Evolutionary conservation across 1,140 invertebrate genomes (phyloP).

Genomic region (Sesamia nonagrioides): DNA sequence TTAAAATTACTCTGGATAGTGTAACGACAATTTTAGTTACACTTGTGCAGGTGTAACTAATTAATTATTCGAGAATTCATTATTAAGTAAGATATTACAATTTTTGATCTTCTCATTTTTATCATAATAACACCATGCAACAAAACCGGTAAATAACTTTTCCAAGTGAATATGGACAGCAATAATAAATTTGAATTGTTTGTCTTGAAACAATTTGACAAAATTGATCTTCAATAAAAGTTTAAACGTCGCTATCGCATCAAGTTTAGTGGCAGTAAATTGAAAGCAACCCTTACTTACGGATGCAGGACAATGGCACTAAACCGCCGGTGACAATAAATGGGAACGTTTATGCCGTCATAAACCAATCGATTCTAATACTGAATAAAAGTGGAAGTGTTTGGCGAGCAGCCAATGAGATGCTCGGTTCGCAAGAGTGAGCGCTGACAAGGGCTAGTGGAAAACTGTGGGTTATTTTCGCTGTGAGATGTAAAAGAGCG

Average conservation of each 20-base stretch:
- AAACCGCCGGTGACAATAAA: conserved; percentile 76
- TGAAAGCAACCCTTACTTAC: conserved; percentile 61
- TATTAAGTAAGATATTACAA: too few species aligned
- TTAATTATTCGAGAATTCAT: not conserved
- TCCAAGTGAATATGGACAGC: conserved; percentile 2
- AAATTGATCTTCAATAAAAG: conserved; percentile 46
- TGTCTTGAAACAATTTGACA: conserved; percentile 26
- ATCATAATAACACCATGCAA: conserved; percentile 9
- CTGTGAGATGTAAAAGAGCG: conserved; percentile 71
- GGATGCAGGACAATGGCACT: conserved; percentile 68
- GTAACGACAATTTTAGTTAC: not conserved
- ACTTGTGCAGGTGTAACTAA: conserved; percentile 8
- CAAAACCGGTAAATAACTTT: not conserved
- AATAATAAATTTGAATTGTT: conserved; percentile 18
- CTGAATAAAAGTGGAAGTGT: conserved; percentile 74
- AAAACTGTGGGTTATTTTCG: conserved; percentile 70
- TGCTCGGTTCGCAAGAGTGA: conserved; percentile 59
- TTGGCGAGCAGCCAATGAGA: conserved; percentile 78
- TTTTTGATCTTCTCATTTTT: not conserved
- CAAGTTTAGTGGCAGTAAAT: conserved; percentile 23
- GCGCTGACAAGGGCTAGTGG: conserved; percentile 63
- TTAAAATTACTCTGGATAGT: not conserved
- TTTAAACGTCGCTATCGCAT: conserved; percentile 64
- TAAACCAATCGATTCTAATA: conserved; percentile 80
- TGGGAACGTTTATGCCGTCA: conserved; percentile 72